Conservation (phyloP, 2,797 vertebrate species). For the Onychomys arenicola region DNA sequence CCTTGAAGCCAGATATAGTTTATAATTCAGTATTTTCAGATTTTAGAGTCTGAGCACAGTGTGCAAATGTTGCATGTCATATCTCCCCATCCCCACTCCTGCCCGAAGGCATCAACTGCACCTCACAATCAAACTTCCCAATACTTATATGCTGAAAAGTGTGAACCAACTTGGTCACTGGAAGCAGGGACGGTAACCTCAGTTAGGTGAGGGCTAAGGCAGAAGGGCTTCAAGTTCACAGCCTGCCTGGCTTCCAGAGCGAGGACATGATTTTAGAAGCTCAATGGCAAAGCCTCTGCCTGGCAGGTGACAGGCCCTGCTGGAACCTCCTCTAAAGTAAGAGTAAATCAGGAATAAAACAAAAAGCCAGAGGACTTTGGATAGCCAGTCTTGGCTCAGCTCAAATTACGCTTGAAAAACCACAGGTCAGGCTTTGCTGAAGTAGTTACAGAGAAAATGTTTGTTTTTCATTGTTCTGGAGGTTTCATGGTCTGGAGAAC, state of each 20-base stretch:
- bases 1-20: not conserved
- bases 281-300: not conserved
- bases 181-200: not conserved
- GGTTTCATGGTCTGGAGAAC: not conserved
- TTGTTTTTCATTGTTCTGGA: slow-evolving; percentile 17
- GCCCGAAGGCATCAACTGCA: not conserved
- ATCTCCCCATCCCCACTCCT: not conserved
- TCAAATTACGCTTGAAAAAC: not conserved
- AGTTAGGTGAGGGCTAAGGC: no score
- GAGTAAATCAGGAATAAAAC: not conserved
- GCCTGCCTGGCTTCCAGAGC: not conserved
- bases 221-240: not conserved
- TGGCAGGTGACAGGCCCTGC: not conserved
- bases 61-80: not conserved
- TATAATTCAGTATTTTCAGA: slow-evolving; percentile 39
- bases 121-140: not conserved
- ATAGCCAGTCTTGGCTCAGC: slow-evolving; percentile 6
- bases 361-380: not conserved
- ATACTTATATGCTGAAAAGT: slow-evolving; percentile 1
- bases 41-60: slow-evolving; percentile 35
- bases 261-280: not conserved
- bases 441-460: not conserved
- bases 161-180: not conserved
- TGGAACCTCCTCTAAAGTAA: not conserved
- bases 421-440: not conserved